Base-by-base conservation (phyloP, 2,888 invertebrate species). In the Pedicia rivosa region DNA sequence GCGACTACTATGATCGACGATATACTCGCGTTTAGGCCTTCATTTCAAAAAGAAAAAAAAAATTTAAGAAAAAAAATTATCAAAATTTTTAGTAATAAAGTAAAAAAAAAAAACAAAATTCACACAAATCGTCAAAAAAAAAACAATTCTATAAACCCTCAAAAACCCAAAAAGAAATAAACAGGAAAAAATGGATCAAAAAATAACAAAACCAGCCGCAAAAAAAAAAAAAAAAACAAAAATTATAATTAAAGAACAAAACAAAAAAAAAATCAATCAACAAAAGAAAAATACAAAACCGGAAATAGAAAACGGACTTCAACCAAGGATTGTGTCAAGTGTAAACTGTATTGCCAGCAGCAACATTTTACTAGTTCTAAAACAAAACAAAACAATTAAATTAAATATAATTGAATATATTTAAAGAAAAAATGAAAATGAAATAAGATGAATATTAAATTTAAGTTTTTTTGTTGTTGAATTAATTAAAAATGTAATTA, bases 1-100 rank as follows among this genome's bases (percentile, higher is more conserved):
- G 48, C 47, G 65, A 67, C 66, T 68, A 65, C 67, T 49, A 47
- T 47, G 67, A 66, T 66, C 64, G 67, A 68, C 68, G 66, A 69
- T 68, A 50, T 52, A 70, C 70, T 70, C 70, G 69, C 70, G 69
- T 70, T 70, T 70, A 69, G 70, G 69, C 69, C 68, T 70, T 70
- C 67, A 66, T 68, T 70, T 68, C 68, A 67, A 68, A 69, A 68
- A 65, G 66, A 65, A 58, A 67, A 64, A 65, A 65, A 58, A 47
- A 42, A 44, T 46, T 46, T 47, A 48, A 47, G 54, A 57, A 59
- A 56, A 50, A 50, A n/a, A n/a, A n/a, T n/a, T n/a, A n/a, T n/a
- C n/a, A n/a, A n/a, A 39, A 43, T 44, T 42, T 38, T 44, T 38
- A 43, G 43, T 36, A 44, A 42, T 22, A 44, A 42, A 37, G 41